Percentiles rank a stretch among this genome's conserved stretches.
Conservation (phyloP, 1,140 invertebrate species). For the Tetramorium alpestre region DNA sequence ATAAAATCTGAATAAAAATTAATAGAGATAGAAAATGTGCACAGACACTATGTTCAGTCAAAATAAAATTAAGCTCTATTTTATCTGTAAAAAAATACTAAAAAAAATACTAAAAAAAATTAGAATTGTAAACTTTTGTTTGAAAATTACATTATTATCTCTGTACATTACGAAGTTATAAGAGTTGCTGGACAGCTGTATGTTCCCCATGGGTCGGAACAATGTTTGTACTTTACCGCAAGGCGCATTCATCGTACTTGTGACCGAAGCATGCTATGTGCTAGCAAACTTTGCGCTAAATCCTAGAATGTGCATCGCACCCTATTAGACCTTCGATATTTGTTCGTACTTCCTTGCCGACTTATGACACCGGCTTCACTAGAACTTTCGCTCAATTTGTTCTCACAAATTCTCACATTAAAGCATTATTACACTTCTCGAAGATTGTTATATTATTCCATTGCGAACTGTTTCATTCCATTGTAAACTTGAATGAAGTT, state of each 20-base stretch:
- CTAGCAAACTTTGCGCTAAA: slow-evolving; percentile 37
- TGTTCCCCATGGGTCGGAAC: neutral
- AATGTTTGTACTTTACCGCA: slow-evolving; percentile 42
- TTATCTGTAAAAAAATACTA: neutral
- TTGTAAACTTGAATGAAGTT: neutral
- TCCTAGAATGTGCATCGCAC: neutral
- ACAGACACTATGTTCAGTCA: neutral
- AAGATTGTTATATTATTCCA: neutral
- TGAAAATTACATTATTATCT: neutral
- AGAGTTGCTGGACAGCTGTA: neutral
- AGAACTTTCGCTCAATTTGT: slow-evolving; percentile 3
- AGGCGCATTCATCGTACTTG: neutral
- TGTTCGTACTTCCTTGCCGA: neutral
- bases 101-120: neutral
- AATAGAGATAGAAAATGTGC: neutral
- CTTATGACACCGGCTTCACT: neutral
- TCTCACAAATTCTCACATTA: slow-evolving; percentile 12
- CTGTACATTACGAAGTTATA: neutral
- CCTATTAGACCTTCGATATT: slow-evolving; percentile 35
- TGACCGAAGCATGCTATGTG: slow-evolving; percentile 2
- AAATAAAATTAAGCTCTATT: neutral
- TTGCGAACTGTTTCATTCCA: neutral
- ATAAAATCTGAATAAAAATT: neutral
- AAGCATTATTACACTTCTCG: slow-evolving; percentile 5
- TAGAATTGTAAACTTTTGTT: neutral